Base-by-base conservation (phyloP, 2,888 invertebrate genomes). In the Drosophila koepferae region DNA sequence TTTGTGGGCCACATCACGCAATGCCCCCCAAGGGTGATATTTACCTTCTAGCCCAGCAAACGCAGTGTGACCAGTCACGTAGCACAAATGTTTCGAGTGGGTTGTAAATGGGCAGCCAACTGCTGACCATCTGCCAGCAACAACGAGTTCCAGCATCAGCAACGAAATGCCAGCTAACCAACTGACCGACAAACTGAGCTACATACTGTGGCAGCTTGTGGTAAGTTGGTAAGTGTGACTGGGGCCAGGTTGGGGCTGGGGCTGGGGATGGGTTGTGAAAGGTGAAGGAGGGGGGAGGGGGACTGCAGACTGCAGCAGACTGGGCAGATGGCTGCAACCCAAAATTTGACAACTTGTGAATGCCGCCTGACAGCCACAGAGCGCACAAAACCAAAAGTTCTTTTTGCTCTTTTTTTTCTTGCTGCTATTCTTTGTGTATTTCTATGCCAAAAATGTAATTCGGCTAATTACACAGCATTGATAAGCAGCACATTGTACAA, bases 271-370 rank as follows among this genome's bases (percentile, higher is more conserved):
- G 2, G 10, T 20, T 0, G n/a, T n/a, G n/a, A n/a, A n/a, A n/a
- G n/a, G n/a, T n/a, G 36, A 10, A 23, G 8, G 38, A 4, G 48
- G 2, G 2, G 1, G 28, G 0, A n/a, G n/a, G n/a, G n/a, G n/a
- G n/a, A n/a, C n/a, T n/a, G n/a, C 6, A 20, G 44, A 18, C 8
- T 43, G n/a, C 28, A 1, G 55, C 23, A 14, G 55, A 23, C 28
- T 41, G 55, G 51, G 9, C 20, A 3, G 28, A 28, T 54, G 72
- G 67, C 53, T 77, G 82, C 68, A 87, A 80, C 71, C 75, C 64
- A 75, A 87, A 87, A 87, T 89, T 89, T 86, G 85, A 86, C 85
- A 86, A 89, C 90, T 89, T 86, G 89, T 77, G 79, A 87, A 89
- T 82, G 77, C 80, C n/a, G n/a, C 73, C 75, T 73, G 85, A 87